Base-by-base conservation (phyloP, 35 echinoderm and acorn worm species). In the Ophioderma brevispina region DNA sequence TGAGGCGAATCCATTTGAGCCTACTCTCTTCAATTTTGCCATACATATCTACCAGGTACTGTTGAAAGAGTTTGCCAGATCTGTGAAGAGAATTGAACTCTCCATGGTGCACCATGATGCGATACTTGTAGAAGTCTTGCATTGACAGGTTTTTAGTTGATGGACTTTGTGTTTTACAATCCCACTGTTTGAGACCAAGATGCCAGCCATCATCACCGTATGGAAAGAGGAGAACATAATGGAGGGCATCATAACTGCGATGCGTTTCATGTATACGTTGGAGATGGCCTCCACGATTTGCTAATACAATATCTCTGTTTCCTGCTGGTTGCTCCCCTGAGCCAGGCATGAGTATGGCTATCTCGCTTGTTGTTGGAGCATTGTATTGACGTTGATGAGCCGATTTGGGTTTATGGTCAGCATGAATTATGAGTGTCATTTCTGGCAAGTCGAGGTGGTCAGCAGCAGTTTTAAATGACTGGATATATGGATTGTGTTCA, bases 21-120 rank as follows among this genome's bases (percentile, higher is more conserved):
- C 80, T 42, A 5, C 64, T 35, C 25, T 39, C 15, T 76, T 92
- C 90, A 55, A 92, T 80, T 38, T 90, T 90, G 37, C 42, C 78
- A 55, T 55, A 90, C 42, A 84, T 70, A 39, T 91, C 89, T 76
- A 82, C 80, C 0, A 82, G 28, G 46, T 84, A 91, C 39, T 91
- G 81, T 13, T 83, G 89, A 30, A 82, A 84, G 0, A 91, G 81
- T 39, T 32, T 11, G 34, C 81, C 32, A 40, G 21, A 84, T 63
- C 49, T 6, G 0, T 75, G 55, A 0, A 91, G 64, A 63, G 78
- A 18, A 56, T 86, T 87, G 33, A 77, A 39, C 3, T 86, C 39
- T 34, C 80, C 70, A 38, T 25, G 19, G 18, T 55, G 64, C 25
- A 63, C 50, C 79, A 81, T 81, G 1, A 81, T 6, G 13, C 38